Evolutionary conservation across 2,888 invertebrate species (phyloP).

Genomic region (Hesperia comma): DNA sequence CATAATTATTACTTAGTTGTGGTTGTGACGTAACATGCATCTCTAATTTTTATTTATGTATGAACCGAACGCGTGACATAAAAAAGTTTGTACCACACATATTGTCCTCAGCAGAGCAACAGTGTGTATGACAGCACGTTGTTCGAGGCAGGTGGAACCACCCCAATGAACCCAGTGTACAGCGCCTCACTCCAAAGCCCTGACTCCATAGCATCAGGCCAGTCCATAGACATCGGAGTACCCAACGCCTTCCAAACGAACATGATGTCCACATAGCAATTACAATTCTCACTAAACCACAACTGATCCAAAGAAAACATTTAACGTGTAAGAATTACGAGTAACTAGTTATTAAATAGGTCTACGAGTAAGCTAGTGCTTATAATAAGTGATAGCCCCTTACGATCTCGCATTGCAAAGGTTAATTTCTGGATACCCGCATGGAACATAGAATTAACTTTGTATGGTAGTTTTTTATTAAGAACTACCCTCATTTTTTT

Average conservation of each 20-base stretch:
- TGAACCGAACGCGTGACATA: too few relatives aligned
- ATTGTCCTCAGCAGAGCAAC: conserved; percentile 83
- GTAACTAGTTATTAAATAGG: conserved; percentile 29
- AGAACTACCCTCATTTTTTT: too few relatives aligned
- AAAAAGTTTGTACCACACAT: background rate
- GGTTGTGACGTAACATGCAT: background rate
- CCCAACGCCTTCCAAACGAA: conserved; percentile 59
- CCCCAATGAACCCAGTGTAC: conserved; percentile 87
- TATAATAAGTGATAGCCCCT: conserved; percentile 31
- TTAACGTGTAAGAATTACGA: conserved; percentile 43
- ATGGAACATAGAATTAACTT: background rate
- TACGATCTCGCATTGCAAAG: conserved; percentile 30
- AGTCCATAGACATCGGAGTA: conserved; percentile 71
- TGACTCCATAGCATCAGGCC: conserved; percentile 86
- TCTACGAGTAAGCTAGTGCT: conserved; percentile 26
- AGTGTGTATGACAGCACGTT: conserved; percentile 89
- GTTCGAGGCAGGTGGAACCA: conserved; percentile 86
- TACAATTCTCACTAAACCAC: conserved; percentile 41
- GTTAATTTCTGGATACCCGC: background rate
- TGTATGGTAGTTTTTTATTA: too few relatives aligned
- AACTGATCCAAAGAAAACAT: conserved; percentile 58
- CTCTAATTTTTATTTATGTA: too few relatives aligned
- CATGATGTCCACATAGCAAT: conserved; percentile 72
- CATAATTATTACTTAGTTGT: background rate
- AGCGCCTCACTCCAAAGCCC: conserved; percentile 89